Percentiles rank a stretch among this genome's conserved stretches.
Evolutionary conservation across 1,140 invertebrate genomes (phyloP).

Genomic region (Neuroterus valhalla): DNA sequence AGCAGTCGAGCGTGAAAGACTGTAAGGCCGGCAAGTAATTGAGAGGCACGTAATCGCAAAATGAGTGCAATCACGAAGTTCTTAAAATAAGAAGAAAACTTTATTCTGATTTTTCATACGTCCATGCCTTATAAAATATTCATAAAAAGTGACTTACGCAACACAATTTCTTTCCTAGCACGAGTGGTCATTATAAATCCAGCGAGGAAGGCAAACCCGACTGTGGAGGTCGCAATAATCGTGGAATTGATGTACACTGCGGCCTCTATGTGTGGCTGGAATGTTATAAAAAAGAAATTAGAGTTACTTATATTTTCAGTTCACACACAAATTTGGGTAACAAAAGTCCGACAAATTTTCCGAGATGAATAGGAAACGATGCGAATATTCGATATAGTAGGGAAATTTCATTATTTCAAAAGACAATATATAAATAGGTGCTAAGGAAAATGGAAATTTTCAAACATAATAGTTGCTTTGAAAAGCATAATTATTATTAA

Average conservation of each 20-base stretch:
- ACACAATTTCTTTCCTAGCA: slow-evolving; percentile 57
- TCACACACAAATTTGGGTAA: slow-evolving; percentile 33
- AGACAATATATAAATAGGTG: no score
- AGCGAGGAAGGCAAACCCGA: slow-evolving; percentile 59
- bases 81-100: no score
- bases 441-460: no score
- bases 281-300: slow-evolving; percentile 37
- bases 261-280: slow-evolving; percentile 63
- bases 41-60: no score
- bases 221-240: slow-evolving; percentile 63
- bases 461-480: no score
- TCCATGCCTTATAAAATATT: not conserved
- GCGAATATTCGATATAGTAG: no score
- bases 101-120: not conserved
- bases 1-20: no score
- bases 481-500: no score
- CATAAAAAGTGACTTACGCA: slow-evolving; percentile 59
- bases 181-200: slow-evolving; percentile 51
- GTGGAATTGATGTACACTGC: slow-evolving; percentile 67
- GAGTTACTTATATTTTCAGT: slow-evolving; percentile 4
- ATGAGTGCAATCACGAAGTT: no score
- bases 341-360: slow-evolving; percentile 12
- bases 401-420: no score
- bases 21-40: no score
- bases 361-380: not conserved